phyloP scores from a whole-genome alignment of 2,113 vertebrate genomes.

The Boulengeromyrus knoepffleri region DNA sequence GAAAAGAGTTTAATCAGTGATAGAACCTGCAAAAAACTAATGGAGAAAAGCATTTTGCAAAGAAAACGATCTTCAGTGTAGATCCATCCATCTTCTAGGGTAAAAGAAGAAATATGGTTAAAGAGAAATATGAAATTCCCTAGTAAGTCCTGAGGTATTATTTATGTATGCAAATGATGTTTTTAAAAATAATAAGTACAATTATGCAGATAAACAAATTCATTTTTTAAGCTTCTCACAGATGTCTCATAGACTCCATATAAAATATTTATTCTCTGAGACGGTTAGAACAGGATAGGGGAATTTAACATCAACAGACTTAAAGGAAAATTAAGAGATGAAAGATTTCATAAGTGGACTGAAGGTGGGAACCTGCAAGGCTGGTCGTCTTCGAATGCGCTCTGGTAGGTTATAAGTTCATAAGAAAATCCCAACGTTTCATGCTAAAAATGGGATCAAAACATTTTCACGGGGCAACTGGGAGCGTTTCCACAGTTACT shows the following conservation, averaged over 20 bases:
- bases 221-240: not conserved
- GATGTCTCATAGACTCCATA: not conserved
- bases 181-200: not conserved
- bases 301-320: not conserved
- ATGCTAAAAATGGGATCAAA: conserved; percentile 1
- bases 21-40: not conserved
- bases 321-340: not conserved
- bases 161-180: not conserved
- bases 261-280: conserved; percentile 1
- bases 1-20: not conserved
- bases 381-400: not conserved
- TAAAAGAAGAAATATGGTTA: not conserved
- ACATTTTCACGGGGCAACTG: not conserved
- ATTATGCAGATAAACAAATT: conserved; percentile 5
- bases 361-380: not conserved
- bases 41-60: not conserved
- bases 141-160: not conserved
- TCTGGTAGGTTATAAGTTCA: not conserved
- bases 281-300: not conserved
- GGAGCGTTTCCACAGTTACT: not conserved
- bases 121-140: not conserved
- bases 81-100: not conserved
- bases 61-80: not conserved
- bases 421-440: not conserved
- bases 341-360: not conserved